Conservation (phyloP, 2,888 invertebrate species). For the Hesperia comma region DNA sequence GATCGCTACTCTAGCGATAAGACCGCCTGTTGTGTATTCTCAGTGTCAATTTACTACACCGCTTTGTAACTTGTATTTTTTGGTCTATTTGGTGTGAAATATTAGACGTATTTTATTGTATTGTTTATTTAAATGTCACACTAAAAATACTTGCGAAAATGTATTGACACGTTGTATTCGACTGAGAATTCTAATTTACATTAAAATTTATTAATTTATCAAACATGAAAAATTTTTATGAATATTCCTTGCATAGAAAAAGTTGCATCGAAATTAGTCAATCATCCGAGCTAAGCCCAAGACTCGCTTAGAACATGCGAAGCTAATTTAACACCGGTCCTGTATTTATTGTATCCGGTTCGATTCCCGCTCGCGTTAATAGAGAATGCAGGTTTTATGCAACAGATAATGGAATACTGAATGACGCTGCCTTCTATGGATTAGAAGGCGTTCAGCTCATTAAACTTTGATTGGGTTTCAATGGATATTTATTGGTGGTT, state of each 20-base stretch:
- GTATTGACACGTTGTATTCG: no score
- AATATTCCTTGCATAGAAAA: neutral
- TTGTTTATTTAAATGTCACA: no score
- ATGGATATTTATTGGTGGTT: conserved; percentile 3
- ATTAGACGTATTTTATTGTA: no score
- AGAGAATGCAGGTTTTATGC: conserved; percentile 35
- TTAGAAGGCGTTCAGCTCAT: conserved; percentile 26
- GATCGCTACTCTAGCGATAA: no score
- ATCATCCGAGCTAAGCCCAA: conserved; percentile 8
- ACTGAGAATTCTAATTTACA: no score
- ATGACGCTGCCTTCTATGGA: conserved; percentile 29
- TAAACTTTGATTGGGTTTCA: conserved; percentile 26
- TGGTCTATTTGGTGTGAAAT: no score
- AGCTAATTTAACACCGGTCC: conserved; percentile 33
- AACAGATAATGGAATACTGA: conserved; percentile 33
- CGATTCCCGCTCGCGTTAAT: conserved; percentile 30
- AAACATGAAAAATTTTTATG: no score
- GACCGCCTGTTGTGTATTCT: no score
- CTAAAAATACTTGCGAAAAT: no score
- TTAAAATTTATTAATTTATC: no score
- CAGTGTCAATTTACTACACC: no score
- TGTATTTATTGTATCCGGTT: conserved; percentile 37
- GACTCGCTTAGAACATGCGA: conserved; percentile 22
- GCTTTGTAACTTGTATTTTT: no score
- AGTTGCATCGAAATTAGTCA: conserved; percentile 9